phyloP scores from a whole-genome alignment of 2,797 vertebrate genomes.

The Manis javanica region DNA sequence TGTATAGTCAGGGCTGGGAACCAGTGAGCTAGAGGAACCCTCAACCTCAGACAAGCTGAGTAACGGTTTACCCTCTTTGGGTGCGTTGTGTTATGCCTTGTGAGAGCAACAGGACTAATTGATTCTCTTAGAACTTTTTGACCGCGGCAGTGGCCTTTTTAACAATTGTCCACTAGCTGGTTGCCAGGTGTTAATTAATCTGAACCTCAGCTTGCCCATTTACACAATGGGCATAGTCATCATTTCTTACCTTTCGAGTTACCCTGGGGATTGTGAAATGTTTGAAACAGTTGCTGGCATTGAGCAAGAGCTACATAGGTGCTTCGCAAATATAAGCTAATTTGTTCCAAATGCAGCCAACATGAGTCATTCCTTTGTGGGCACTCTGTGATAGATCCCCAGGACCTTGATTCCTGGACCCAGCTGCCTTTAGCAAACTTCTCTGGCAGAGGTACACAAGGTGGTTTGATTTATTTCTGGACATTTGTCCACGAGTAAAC shows the following conservation, averaged over 20 bases:
- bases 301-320: not conserved
- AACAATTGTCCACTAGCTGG: no score
- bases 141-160: not conserved
- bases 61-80: not conserved
- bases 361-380: not conserved
- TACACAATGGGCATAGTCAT: not conserved
- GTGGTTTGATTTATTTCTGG: slow-evolving; percentile 34
- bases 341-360: not conserved
- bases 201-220: not conserved
- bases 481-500: not conserved
- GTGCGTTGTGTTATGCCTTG: not conserved
- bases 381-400: accelerated
- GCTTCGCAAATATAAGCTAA: not conserved
- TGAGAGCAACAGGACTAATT: not conserved
- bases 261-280: not conserved
- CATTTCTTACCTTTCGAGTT: not conserved
- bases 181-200: not conserved
- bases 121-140: not conserved
- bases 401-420: not conserved
- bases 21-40: no score
- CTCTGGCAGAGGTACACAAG: not conserved
- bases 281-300: not conserved
- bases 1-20: not conserved
- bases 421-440: not conserved
- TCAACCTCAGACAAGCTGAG: accelerated